These are phyloP conservation scores for Lycophotia porphyrea DNA, from an alignment of 2,888 invertebrate genomes.

Conservation along the genomic window DNA sequence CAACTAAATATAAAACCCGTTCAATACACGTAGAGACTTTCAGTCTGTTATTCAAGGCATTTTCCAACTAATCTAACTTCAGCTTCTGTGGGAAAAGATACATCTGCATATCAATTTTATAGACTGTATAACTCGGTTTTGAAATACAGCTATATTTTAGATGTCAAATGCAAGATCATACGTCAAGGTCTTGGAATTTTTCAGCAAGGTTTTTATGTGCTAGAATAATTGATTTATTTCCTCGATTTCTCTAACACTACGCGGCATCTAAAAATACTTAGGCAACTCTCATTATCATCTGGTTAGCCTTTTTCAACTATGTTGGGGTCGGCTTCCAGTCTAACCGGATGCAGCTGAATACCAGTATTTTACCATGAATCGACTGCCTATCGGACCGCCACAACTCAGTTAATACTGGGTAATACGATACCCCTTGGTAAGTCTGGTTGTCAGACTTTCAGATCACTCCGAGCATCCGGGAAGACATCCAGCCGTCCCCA, in stretches of 20 bases:
- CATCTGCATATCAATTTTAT: constrained; percentile 43
- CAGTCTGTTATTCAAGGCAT: not conserved
- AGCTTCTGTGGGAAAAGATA: constrained; percentile 18
- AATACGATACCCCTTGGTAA: too few species aligned
- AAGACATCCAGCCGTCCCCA: too few species aligned
- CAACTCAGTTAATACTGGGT: too few species aligned
- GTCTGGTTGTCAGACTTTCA: too few species aligned
- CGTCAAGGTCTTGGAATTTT: constrained; percentile 12
- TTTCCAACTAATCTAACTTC: constrained; percentile 15
- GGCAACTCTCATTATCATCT: not conserved
- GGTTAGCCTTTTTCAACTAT: too few species aligned
- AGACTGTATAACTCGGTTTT: constrained; percentile 8
- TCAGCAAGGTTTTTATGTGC: not conserved
- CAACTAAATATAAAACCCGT: constrained; percentile 33
- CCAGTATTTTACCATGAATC: too few species aligned
- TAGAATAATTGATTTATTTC: not conserved
- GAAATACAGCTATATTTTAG: constrained; percentile 5
- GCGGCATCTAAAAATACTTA: not conserved
- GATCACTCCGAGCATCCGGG: too few species aligned
- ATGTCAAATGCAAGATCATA: not conserved
- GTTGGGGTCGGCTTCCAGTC: too few species aligned
- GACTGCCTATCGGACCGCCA: too few species aligned
- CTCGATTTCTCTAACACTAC: not conserved
- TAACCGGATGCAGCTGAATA: too few species aligned
- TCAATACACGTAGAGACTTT: constrained; percentile 46